These are phyloP conservation scores for Ceriagrion tenellum DNA, from an alignment of 2,888 invertebrate species.

Conservation along the genomic window DNA sequence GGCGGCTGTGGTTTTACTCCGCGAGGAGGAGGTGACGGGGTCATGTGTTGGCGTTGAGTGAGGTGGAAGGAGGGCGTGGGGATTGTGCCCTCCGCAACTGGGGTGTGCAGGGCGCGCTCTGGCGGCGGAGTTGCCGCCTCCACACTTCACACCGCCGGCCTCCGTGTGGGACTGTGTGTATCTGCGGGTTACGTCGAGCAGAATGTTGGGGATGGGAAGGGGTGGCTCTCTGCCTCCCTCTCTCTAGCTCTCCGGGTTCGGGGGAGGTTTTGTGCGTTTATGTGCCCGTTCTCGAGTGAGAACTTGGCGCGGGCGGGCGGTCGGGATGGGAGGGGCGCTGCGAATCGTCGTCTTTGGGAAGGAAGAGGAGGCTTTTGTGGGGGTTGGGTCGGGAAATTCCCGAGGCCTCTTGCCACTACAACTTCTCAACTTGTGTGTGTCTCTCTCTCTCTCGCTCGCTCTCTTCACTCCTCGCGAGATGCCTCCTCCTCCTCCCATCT, in stretches of 20 bases:
- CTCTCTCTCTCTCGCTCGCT: too few species aligned
- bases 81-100: not conserved
- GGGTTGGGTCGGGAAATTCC: conserved; percentile 21
- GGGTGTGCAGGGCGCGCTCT: not conserved
- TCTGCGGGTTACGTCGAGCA: not conserved
- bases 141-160: too few species aligned
- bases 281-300: too few species aligned
- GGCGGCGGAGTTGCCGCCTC: too few species aligned
- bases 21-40: not conserved
- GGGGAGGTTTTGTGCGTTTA: too few species aligned
- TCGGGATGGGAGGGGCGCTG: not conserved
- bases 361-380: not conserved
- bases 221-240: not conserved
- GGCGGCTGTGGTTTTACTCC: not conserved
- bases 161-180: not conserved
- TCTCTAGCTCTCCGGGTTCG: too few species aligned
- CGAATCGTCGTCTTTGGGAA: not conserved
- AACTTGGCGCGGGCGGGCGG: not conserved
- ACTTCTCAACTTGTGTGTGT: conserved; percentile 64
- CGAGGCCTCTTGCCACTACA: conserved; percentile 63
- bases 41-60: not conserved
- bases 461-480: not conserved
- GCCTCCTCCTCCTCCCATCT: not conserved
- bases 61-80: too few species aligned
- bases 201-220: not conserved